A percentile compares a stretch with the other conserved stretches of the same genome.
These are phyloP conservation scores for Branchellion lobata DNA, from an alignment of 2,888 invertebrate species.

Conservation along the genomic window DNA sequence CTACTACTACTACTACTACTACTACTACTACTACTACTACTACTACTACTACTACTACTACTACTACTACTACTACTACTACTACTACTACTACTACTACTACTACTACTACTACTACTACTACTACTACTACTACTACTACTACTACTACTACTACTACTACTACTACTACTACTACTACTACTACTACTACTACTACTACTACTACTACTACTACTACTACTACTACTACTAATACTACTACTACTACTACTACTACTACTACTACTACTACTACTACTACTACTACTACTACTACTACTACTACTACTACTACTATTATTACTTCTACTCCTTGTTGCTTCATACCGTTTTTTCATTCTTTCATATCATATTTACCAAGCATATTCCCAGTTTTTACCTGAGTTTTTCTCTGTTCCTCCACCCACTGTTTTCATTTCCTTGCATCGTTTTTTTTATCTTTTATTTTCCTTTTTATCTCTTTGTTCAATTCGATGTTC, in stretches of 20 bases:
- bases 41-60: constrained; percentile 29
- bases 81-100: constrained; percentile 29
- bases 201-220: constrained; percentile 27
- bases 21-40: constrained; percentile 29
- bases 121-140: constrained; percentile 24
- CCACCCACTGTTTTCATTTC: too few species aligned
- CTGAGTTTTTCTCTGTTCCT: too few species aligned
- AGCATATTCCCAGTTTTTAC: too few species aligned
- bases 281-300: constrained; percentile 32
- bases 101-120: constrained; percentile 29
- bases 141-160: constrained; percentile 29
- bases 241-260: constrained; percentile 33
- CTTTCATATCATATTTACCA: too few species aligned
- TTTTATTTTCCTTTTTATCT: too few species aligned
- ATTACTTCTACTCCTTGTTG: neutral
- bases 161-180: constrained; percentile 27
- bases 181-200: constrained; percentile 27
- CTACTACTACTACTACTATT: constrained; percentile 24
- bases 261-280: constrained; percentile 29
- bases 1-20: constrained; percentile 29
- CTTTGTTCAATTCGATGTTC: too few species aligned
- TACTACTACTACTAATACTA: constrained; percentile 15
- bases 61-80: constrained; percentile 29
- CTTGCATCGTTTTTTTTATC: too few species aligned
- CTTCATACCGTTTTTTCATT: too few species aligned